Base-by-base conservation (phyloP, 1,140 invertebrate species). In the Alviniconcha marisindica region DNA sequence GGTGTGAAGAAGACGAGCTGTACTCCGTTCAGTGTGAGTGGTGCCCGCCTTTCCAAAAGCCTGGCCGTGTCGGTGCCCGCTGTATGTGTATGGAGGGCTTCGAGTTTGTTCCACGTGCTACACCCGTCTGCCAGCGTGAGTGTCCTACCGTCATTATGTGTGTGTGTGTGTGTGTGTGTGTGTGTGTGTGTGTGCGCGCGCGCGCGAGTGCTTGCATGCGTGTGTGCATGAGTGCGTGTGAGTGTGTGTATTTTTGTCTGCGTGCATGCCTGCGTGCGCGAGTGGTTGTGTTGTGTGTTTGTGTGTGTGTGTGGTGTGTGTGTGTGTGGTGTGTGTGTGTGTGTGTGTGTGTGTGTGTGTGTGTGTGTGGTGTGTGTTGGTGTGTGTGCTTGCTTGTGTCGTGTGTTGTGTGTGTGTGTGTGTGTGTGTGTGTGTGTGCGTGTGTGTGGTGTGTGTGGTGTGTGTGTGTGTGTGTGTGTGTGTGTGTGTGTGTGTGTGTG, bases 11-110 rank as follows among this genome's bases (percentile, higher is more conserved):
- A 33, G 77, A 33, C 15, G 33, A 78, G 33, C 21, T 78, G 51
- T 12, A 15, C 7, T 21, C 4, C 54, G 24, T 78, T 33, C 77
- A 60, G 51, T 78, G 77, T 21, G 14, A 78, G 77, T 78, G 77
- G 77, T 78, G 77, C 38, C 51, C 77, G 51, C 77, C 77, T 40
- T 78, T 78, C 31, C 77, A 78, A 54, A 56, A 60, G 38, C 54
- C 77, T 14, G 31, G 24, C 21, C 28, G 4, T 15, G 77, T 33
- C 36, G 42, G 51, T n/a, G 31, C 33, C 33, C 44, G 54, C 28
- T 78, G 77, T 38, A 28, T 38, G 10, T 78, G 77, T 33, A 78
- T 78, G 77, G 77, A 78, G 77, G 77, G 77, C 0, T 78, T 60
- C 40, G 77, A 78, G 51, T 51, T 51, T 28, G 74, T 51, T 0